These are phyloP conservation scores for Mycteria americana DNA, from an alignment of 2,797 vertebrate species.

Conservation along the genomic window DNA sequence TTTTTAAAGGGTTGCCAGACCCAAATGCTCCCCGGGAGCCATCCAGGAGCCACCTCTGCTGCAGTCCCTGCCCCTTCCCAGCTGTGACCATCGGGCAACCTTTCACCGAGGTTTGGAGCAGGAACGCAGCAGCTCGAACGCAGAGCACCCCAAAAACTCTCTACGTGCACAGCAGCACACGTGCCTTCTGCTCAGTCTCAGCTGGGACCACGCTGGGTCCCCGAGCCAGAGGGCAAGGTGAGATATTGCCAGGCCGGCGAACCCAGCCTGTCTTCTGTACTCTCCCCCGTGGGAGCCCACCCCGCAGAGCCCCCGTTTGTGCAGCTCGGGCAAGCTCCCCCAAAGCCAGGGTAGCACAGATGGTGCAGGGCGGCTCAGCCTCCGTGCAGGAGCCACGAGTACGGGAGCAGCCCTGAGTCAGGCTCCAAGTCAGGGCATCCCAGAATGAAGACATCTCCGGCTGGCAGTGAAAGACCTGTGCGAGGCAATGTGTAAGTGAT, in stretches of 20 bases:
- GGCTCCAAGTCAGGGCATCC: not conserved
- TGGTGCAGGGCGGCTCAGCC: not conserved
- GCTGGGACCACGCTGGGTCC: rapidly evolving
- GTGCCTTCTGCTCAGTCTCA: not conserved
- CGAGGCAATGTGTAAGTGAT: slow-evolving; percentile 37
- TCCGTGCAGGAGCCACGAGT: rapidly evolving
- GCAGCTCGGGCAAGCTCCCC: not conserved
- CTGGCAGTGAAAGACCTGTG: not conserved
- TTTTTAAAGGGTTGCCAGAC: not conserved
- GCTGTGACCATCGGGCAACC: rapidly evolving
- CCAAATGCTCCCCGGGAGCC: not conserved
- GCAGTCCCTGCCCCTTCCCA: not conserved
- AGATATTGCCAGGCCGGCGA: not conserved
- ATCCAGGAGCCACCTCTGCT: rapidly evolving
- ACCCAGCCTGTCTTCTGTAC: not conserved
- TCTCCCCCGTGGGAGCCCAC: rapidly evolving
- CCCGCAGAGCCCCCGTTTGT: not conserved
- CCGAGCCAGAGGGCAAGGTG: rapidly evolving
- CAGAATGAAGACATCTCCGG: slow-evolving; percentile 28
- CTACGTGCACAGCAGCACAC: rapidly evolving
- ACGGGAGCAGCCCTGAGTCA: rapidly evolving
- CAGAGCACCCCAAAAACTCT: not conserved
- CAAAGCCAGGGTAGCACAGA: rapidly evolving
- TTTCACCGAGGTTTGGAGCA: not conserved
- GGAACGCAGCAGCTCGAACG: rapidly evolving